Evolutionary conservation across 1,140 invertebrate genomes (phyloP), one percentile per base, ranked within the genome.

Genomic region (Drosophila punjabiensis): DNA sequence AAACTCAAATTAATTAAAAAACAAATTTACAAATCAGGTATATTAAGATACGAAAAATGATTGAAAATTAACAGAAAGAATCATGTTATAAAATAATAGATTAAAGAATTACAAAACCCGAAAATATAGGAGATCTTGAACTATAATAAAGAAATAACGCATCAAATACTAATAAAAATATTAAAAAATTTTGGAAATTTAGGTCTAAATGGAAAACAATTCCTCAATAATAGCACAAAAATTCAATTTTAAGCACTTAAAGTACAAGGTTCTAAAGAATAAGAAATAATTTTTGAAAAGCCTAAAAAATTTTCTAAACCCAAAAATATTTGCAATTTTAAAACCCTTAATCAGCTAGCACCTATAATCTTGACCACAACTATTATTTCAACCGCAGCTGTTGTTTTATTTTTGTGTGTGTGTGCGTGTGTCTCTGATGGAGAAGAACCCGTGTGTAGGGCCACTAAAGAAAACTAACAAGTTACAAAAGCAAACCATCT

Each of bases 391-490:
- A 60, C 58, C 50, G 50, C 77, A 37, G 41, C 56, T 64, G 43
- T 68, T n/a, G 39, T 30, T 18, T 16, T 7, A 8, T 48, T 4
- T 30, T 4, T 30, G 16, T n/a, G 5, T 52, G 28, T 14, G 2
- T 47, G 5, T 47, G 11, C 32, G 50, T 68, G 65, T 69, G 67
- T 69, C 67, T 68, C 64, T 69, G 47, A 47, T 69, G 67, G 65
- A 69, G 67, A 13, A 58, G 35, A 74, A 39, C 55, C 68, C 68
- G 55, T 73, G 55, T 73, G 70, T 86, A 53, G 82, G 78, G 78
- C 66, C 81, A 90, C 78, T 89, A 90, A 86, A 86, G 86, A 90
- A 90, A 89, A 89, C 86, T 89, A 89, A 90, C 86, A 89, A 89
- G 86, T 89, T 89, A 77, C 79, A 70, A 82, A 90, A 82, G 78